phyloP scores from a whole-genome alignment of 35 echinoderm and acorn worm species.

The Ophioderma brevispina region DNA sequence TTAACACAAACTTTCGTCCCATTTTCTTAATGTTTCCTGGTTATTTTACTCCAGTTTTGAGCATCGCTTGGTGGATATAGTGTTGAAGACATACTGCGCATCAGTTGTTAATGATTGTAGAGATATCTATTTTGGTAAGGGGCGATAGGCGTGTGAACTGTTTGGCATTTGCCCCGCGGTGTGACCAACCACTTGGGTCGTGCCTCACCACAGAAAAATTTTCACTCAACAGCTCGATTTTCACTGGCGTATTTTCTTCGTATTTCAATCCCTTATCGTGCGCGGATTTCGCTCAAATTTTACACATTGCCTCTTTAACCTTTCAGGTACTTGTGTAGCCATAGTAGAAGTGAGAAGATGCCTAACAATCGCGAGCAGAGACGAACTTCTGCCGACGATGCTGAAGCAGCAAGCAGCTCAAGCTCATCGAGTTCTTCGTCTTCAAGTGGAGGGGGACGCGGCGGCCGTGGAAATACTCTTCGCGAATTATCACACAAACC shows the following conservation, averaged over 20 bases:
- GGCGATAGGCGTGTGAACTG: slow-evolving; percentile 4
- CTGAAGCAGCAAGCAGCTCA: not conserved
- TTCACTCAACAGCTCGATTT: not conserved
- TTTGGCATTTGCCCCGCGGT: slow-evolving; percentile 1
- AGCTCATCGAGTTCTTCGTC: too few relatives aligned
- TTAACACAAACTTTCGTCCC: not conserved
- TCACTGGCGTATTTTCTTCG: not conserved
- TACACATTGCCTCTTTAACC: not conserved
- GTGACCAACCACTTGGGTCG: slow-evolving; percentile 2
- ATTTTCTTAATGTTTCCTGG: not conserved
- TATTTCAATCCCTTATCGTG: not conserved
- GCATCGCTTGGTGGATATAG: not conserved
- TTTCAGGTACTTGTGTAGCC: not conserved
- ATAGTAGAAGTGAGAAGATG: not conserved
- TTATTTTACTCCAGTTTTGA: not conserved
- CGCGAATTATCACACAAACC: slow-evolving; percentile 20
- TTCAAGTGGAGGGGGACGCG: not conserved
- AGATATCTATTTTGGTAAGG: not conserved
- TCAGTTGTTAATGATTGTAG: not conserved
- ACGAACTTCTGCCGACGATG: not conserved
- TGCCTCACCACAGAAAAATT: not conserved
- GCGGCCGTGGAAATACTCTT: not conserved
- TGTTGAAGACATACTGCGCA: not conserved
- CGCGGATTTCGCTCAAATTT: not conserved
- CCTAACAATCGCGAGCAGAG: not conserved